A percentile compares a stretch with the other conserved stretches of the same genome.
Conservation (phyloP, 2,888 invertebrate species). For the Ochropleura plecta region DNA sequence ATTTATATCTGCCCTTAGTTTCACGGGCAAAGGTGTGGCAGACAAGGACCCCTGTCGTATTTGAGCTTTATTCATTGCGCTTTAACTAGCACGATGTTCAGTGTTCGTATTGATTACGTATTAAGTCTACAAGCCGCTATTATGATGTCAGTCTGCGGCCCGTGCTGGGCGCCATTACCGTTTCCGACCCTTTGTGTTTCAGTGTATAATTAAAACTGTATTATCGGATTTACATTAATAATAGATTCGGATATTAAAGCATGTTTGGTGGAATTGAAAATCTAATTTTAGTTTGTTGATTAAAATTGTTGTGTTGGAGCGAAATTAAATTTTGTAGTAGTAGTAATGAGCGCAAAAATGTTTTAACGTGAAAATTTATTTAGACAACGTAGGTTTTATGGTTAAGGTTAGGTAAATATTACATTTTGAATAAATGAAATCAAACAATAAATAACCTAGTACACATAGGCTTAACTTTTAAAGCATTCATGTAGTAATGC, state of each 20-base stretch:
- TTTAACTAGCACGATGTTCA: conserved; percentile 55
- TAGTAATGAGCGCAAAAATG: conserved; percentile 8
- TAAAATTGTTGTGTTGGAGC: conserved; percentile 47
- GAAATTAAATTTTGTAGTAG: conserved; percentile 29
- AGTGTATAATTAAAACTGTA: conserved; percentile 63
- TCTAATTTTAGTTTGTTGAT: conserved; percentile 60
- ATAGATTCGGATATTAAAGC: conserved; percentile 64
- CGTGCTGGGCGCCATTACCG: conserved; percentile 71
- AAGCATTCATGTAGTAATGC: not conserved
- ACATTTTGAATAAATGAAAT: not conserved
- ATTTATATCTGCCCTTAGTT: conserved; percentile 52
- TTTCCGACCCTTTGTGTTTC: conserved; percentile 60
- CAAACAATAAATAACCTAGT: not conserved
- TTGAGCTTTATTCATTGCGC: conserved; percentile 56
- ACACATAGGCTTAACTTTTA: not conserved
- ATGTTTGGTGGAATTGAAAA: conserved; percentile 60
- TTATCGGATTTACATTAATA: conserved; percentile 63
- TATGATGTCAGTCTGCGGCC: conserved; percentile 62
- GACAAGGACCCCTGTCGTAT: conserved; percentile 46
- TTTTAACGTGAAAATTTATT: conserved; percentile 2
- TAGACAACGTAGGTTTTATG: not conserved
- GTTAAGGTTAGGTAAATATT: not conserved
- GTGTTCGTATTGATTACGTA: conserved; percentile 62
- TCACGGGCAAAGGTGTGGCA: conserved; percentile 58
- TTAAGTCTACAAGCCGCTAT: conserved; percentile 61